Evolutionary conservation across 1,140 invertebrate genomes (phyloP).

Genomic region (Leptopilina clavipes): DNA sequence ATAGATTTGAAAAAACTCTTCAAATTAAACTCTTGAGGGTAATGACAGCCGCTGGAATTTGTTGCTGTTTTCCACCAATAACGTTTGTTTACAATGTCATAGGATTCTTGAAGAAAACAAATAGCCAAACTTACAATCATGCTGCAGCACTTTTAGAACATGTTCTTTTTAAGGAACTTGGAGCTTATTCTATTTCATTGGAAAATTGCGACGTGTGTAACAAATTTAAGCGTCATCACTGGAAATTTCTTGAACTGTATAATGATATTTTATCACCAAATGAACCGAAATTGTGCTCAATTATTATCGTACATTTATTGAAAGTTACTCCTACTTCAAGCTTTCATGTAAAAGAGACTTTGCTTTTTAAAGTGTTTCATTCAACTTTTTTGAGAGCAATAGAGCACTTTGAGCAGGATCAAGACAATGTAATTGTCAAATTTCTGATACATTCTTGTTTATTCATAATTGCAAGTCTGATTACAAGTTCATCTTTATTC

Average conservation of each 20-base stretch:
- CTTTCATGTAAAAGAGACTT: conserved; percentile 75
- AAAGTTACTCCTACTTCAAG: conserved; percentile 76
- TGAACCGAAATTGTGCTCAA: conserved; percentile 76
- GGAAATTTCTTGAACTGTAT: conserved; percentile 79
- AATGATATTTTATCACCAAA: conserved; percentile 75
- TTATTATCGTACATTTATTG: conserved; percentile 77
- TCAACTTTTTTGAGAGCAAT: conserved; percentile 78
- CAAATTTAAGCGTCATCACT: conserved; percentile 64
- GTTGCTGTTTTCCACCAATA: conserved; percentile 79
- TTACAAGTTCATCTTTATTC: conserved; percentile 76
- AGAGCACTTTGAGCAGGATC: conserved; percentile 67
- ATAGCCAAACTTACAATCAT: conserved; percentile 61
- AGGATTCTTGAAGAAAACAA: conserved; percentile 66
- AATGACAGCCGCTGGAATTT: conserved; percentile 77
- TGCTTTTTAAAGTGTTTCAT: conserved; percentile 78
- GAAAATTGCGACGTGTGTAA: conserved; percentile 62
- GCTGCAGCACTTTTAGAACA: conserved; percentile 75
- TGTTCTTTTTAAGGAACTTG: conserved; percentile 78
- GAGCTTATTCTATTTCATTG: conserved; percentile 62
- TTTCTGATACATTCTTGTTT: conserved; percentile 79
- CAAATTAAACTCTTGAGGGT: conserved; percentile 75
- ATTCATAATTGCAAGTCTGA: conserved; percentile 77
- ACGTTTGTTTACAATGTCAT: conserved; percentile 66
- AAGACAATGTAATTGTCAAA: conserved; percentile 72
- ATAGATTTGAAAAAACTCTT: conserved; percentile 68